Conservation (phyloP, 2,113 vertebrate species). For the Vimba vimba region DNA sequence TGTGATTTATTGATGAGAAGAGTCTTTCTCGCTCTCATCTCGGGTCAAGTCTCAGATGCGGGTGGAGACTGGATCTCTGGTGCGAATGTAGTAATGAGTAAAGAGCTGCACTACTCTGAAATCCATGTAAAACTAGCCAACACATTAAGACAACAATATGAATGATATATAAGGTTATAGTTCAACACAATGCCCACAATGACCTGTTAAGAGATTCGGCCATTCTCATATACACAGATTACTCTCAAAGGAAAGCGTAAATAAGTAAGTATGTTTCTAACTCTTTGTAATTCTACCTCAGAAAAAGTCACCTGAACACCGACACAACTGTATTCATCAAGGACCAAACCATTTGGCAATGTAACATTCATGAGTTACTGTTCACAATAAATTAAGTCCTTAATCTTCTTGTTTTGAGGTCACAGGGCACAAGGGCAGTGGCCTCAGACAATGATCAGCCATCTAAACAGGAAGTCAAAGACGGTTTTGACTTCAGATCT, state of each 20-base stretch:
- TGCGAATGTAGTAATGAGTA: conserved; percentile 8
- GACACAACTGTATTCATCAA: conserved; percentile 17
- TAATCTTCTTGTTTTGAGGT: conserved; percentile 30
- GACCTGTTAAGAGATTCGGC: conserved; percentile 1
- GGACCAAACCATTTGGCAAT: conserved; percentile 18
- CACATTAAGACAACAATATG: conserved; percentile 27
- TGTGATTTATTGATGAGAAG: conserved; percentile 74
- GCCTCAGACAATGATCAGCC: background rate
- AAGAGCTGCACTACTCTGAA: conserved; percentile 1
- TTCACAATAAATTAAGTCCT: conserved; percentile 24
- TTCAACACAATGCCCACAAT: background rate
- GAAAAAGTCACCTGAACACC: background rate
- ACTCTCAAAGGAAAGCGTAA: background rate
- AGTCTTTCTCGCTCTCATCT: background rate
- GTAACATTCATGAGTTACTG: conserved; percentile 34
- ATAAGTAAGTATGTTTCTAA: background rate
- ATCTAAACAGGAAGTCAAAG: conserved; percentile 28
- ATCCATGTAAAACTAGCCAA: conserved; percentile 29
- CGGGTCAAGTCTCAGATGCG: conserved; percentile 38
- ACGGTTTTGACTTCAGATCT: conserved; percentile 12
- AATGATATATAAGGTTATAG: background rate
- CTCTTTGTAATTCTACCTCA: conserved; percentile 20
- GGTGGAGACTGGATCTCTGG: conserved; percentile 37
- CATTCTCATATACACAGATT: conserved; percentile 20
- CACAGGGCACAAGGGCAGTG: background rate